A percentile compares a stretch with the other conserved stretches of the same genome.
These are phyloP conservation scores for Apus apus DNA, from an alignment of 2,113 vertebrate genomes.

Conservation along the genomic window DNA sequence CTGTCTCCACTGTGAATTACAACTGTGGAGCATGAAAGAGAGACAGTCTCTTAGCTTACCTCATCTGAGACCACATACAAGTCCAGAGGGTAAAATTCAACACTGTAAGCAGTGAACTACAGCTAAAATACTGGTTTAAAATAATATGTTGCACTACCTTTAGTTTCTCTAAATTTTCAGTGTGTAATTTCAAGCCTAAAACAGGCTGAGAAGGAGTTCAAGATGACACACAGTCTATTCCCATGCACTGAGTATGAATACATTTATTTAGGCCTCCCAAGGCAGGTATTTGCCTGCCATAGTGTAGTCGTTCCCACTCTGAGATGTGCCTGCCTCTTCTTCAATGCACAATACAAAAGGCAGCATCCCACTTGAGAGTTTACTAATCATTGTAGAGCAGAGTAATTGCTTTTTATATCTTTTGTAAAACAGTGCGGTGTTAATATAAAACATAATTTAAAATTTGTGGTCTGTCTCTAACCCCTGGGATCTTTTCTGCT, in stretches of 20 bases:
- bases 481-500: background rate
- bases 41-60: background rate
- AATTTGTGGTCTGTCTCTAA: background rate
- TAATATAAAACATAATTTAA: background rate
- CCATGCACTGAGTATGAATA: background rate
- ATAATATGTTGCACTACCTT: background rate
- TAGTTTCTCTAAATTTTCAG: background rate
- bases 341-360: background rate
- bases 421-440: background rate
- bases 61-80: background rate
- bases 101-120: background rate
- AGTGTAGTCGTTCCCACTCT: background rate
- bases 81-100: background rate
- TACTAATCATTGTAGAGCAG: background rate
- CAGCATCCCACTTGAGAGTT: background rate
- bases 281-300: background rate
- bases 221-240: background rate
- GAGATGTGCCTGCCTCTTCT: background rate
- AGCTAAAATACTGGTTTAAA: background rate
- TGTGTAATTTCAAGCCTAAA: background rate
- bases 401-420: background rate
- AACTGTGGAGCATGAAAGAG: background rate
- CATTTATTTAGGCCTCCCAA: background rate
- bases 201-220: background rate
- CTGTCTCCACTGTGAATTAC: background rate